Percentiles rank a stretch among this genome's conserved stretches.
phyloP scores from a whole-genome alignment of 2,888 invertebrate genomes.

The Eremobia ochroleuca region DNA sequence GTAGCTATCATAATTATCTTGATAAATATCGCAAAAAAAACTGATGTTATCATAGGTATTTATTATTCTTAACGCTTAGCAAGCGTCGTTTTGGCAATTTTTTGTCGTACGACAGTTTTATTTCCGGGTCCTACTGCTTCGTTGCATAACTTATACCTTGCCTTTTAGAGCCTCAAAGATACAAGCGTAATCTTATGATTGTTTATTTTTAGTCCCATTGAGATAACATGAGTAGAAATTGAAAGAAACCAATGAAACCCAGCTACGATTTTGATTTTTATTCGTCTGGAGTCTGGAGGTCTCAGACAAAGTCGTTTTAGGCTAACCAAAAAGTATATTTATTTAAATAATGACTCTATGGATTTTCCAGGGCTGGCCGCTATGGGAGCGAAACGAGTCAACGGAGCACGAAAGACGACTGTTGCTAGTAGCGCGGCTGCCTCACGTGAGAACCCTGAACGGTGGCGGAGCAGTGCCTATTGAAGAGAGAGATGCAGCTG shows the following conservation, averaged over 20 bases:
- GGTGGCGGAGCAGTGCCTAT: slow-evolving; percentile 96
- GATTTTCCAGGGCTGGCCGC: slow-evolving; percentile 92
- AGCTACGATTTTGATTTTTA: not conserved
- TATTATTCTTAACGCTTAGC: not conserved
- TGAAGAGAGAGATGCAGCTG: slow-evolving; percentile 97
- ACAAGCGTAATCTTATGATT: not conserved
- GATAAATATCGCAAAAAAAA: not conserved
- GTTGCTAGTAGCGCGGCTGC: slow-evolving; percentile 96
- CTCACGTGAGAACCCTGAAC: slow-evolving; percentile 96
- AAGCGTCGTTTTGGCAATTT: not conserved
- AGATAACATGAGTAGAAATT: not conserved
- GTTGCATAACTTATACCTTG: not conserved
- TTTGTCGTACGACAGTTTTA: not conserved
- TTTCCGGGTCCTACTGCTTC: not conserved
- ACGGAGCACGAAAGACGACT: slow-evolving; percentile 97
- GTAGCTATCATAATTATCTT: not conserved
- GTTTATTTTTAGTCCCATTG: not conserved
- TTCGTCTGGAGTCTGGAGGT: slow-evolving; percentile 3
- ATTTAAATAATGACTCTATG: not conserved
- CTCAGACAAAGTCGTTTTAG: not conserved
- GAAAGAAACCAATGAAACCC: slow-evolving; percentile 7
- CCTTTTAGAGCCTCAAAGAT: not conserved
- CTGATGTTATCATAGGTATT: not conserved
- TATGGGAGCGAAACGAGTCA: slow-evolving; percentile 95
- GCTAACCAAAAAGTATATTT: not conserved